Base-by-base conservation (phyloP, 1,140 invertebrate species). In the Drosophila cardini region DNA sequence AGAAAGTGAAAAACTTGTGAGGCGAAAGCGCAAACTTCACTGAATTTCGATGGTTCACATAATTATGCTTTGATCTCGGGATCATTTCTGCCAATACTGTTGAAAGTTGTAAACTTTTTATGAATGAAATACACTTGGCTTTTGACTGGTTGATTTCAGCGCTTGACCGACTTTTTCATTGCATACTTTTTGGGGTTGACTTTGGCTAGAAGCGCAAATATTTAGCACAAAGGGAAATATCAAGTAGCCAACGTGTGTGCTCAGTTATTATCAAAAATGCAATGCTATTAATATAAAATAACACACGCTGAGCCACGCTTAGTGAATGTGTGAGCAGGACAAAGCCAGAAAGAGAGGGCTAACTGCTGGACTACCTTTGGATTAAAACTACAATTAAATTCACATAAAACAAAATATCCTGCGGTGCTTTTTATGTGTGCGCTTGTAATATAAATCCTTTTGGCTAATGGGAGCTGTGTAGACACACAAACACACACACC, bases 311-410 rank as follows among this genome's bases (percentile, higher is more conserved):
- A 32, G 36, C 34, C 34, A 36, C 46, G 21, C n/a, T 11, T 16
- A 45, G 38, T 18, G 15, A 13, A 11, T 52, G 40, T 42, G 38
- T 15, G 15, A 18, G 40, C 34, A 11, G 13, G n/a, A 43, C 56
- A 45, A 48, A 15, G 7, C 53, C 18, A 18, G 6, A 42, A 13
- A 45, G 45, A 21, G 16, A 4, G 34, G 4, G 16, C 1, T 45
- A 15, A 38, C 40, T 61, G 55, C 52, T 52, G 53, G 67, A 36
- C 48, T 61, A 71, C 61, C 62, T 70, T 62, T 63, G 68, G 86
- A 78, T 81, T 90, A 82, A 90, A 85, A 90, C 67, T 82, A 90
- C 86, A 90, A 90, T 90, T 90, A 90, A 90, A 90, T 90, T 82
- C 86, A 79, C 82, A 90, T 90, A 85, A 90, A 90, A 82, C 76